A percentile compares a stretch with the other conserved stretches of the same genome.
Conservation (phyloP, 2,113 vertebrate species). For the Pituophis catenifer region DNA sequence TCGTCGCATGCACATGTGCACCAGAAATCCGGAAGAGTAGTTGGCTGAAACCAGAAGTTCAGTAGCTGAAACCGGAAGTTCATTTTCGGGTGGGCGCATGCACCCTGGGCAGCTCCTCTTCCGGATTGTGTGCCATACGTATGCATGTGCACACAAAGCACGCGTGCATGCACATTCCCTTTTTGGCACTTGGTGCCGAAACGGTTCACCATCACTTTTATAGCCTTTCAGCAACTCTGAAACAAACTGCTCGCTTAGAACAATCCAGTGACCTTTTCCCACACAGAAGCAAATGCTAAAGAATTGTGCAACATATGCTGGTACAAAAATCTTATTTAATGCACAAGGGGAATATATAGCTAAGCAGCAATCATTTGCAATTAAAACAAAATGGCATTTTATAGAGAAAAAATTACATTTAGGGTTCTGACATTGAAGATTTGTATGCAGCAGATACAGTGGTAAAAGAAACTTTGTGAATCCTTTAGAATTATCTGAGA, state of each 20-base stretch:
- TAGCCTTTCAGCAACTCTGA: neutral
- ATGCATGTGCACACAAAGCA: no score
- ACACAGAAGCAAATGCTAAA: neutral
- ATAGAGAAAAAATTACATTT: neutral
- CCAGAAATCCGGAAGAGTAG: no score
- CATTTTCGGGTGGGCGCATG: no score
- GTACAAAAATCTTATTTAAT: neutral
- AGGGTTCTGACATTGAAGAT: neutral
- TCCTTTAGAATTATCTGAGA: neutral
- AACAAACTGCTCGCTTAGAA: neutral
- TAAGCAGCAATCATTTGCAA: neutral
- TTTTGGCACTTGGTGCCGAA: no score
- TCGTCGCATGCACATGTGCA: no score
- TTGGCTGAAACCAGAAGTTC: no score
- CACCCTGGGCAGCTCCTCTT: no score
- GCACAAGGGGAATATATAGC: neutral
- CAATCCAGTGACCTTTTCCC: neutral
- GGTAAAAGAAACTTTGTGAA: neutral
- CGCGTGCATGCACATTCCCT: no score
- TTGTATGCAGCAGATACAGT: neutral
- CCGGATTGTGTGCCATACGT: no score
- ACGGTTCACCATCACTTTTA: neutral
- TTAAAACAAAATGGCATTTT: neutral
- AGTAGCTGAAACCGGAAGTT: no score
- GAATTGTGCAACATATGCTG: neutral